Conservation (phyloP, 2,888 invertebrate genomes). For the Metacarcinus magister region DNA sequence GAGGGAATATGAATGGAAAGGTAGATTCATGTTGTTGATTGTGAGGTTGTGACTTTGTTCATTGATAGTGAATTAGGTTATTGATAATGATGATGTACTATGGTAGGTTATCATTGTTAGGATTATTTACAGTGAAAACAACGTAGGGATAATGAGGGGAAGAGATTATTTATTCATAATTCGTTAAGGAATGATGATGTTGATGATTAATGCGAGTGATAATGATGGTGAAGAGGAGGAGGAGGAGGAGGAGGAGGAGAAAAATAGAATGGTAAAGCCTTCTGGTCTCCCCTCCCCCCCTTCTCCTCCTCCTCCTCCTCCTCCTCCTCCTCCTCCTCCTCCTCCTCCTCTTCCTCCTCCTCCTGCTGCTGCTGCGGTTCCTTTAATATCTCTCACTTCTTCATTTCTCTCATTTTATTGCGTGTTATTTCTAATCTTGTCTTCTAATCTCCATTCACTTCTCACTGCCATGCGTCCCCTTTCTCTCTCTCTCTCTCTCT, state of each 20-base stretch:
- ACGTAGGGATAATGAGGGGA: background rate
- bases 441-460: background rate
- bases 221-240: background rate
- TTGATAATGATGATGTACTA: background rate
- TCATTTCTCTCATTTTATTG: background rate
- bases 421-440: constrained; percentile 12
- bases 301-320: background rate
- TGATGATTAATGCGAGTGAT: constrained; percentile 10
- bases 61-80: background rate
- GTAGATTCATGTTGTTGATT: background rate
- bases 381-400: background rate
- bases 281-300: background rate
- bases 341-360: background rate
- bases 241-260: background rate
- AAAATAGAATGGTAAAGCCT: background rate
- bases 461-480: background rate
- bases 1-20: background rate
- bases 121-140: constrained; percentile 5
- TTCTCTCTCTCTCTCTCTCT: background rate
- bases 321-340: background rate
- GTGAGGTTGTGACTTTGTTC: background rate
- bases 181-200: background rate
- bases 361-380: background rate
- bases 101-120: background rate
- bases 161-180: background rate